Conservation (phyloP, 2,888 invertebrate species). For the Archaeoteleia sp. region DNA sequence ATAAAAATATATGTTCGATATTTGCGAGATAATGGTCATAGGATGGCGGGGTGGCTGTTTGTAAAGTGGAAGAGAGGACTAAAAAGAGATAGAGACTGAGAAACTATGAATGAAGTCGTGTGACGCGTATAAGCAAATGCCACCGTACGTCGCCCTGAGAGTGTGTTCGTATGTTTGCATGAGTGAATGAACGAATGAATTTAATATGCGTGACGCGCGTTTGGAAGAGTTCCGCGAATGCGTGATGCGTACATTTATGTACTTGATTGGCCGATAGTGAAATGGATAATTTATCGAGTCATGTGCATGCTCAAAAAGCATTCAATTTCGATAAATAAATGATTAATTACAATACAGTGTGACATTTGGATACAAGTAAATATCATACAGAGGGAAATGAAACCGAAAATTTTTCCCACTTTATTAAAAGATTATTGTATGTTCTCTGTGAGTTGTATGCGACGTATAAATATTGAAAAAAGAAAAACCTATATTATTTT, state of each 20-base stretch:
- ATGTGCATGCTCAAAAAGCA: slow-evolving; percentile 9
- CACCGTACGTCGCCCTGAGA: not conserved
- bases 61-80: not conserved
- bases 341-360: too few species aligned
- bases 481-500: too few species aligned
- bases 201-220: slow-evolving; percentile 11
- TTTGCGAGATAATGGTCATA: not conserved
- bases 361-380: too few species aligned
- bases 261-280: not conserved
- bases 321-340: too few species aligned
- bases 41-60: not conserved
- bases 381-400: too few species aligned
- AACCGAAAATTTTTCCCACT: too few species aligned
- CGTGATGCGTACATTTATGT: slow-evolving; percentile 17
- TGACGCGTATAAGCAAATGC: not conserved
- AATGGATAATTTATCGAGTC: slow-evolving; percentile 6
- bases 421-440: too few species aligned
- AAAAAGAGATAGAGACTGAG: slow-evolving; percentile 2
- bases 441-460: too few species aligned
- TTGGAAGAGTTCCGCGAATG: slow-evolving; percentile 1
- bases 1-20: not conserved
- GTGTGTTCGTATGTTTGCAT: not conserved
- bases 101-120: slow-evolving; percentile 22
- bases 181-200: slow-evolving; percentile 15
- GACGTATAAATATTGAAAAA: too few species aligned